Conservation (phyloP, 1,140 invertebrate species). For the Euura saliciscinereae region DNA sequence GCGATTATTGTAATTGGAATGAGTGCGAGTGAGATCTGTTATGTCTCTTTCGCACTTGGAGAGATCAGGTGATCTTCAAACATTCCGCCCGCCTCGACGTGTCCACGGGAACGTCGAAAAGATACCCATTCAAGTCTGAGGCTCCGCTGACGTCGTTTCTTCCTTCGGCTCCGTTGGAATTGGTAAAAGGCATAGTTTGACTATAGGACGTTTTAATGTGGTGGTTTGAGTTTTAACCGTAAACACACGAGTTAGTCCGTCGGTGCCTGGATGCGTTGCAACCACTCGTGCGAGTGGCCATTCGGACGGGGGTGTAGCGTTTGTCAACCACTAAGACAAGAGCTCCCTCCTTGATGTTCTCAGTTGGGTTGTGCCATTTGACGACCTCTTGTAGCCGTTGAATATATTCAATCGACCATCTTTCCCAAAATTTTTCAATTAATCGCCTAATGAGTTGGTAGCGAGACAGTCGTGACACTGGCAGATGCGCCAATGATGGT, state of each 20-base stretch:
- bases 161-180: too few species aligned
- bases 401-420: conserved; percentile 36
- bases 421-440: conserved; percentile 34
- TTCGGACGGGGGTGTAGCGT: conserved; percentile 13
- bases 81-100: too few species aligned
- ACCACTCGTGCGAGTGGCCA: conserved; percentile 20
- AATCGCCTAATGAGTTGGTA: conserved; percentile 33
- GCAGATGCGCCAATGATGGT: conserved; percentile 11
- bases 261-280: conserved; percentile 21
- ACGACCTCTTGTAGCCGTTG: conserved; percentile 19
- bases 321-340: conserved; percentile 17
- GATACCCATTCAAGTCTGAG: too few species aligned
- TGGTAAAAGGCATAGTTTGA: too few species aligned
- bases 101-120: too few species aligned
- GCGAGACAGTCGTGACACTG: conserved; percentile 18
- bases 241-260: conserved; percentile 12
- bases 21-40: too few species aligned
- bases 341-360: conserved; percentile 11
- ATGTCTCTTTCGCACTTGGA: too few species aligned
- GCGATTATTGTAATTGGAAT: too few species aligned
- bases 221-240: conserved; percentile 13
- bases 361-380: conserved; percentile 17
- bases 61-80: too few species aligned
- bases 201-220: too few species aligned
- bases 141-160: too few species aligned